These are phyloP conservation scores for Phainopepla nitens DNA, from an alignment of 2,113 vertebrate genomes.

Conservation along the genomic window DNA sequence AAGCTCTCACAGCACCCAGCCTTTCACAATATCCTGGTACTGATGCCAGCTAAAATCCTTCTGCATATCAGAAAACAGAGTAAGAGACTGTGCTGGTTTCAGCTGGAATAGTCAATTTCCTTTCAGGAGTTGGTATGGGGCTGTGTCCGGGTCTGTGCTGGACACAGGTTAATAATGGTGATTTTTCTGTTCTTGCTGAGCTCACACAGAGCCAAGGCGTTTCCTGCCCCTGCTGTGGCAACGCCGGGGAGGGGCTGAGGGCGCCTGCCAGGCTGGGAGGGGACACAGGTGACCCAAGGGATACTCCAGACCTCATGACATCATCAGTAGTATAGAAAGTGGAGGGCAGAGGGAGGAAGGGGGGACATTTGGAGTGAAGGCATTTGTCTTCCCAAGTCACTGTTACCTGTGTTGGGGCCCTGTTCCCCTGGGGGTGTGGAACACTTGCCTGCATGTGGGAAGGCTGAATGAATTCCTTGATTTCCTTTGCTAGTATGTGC, in stretches of 20 bases:
- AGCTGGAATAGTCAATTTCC: neutral
- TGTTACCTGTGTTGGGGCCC: no score
- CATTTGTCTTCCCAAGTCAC: neutral
- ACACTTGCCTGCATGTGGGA: neutral
- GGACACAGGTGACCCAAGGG: neutral
- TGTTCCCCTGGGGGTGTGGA: neutral
- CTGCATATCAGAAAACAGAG: neutral
- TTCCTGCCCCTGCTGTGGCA: neutral
- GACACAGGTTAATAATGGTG: accelerated
- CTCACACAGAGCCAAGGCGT: neutral
- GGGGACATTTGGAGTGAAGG: neutral
- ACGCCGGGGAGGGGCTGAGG: neutral
- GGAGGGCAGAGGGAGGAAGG: neutral
- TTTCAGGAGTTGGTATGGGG: neutral
- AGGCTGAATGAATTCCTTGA: neutral
- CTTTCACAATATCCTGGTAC: neutral
- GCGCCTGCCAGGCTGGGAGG: neutral
- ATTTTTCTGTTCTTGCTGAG: neutral
- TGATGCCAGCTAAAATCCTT: neutral
- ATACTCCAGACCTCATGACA: neutral
- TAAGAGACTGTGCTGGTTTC: neutral
- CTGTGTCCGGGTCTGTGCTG: neutral
- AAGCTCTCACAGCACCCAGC: neutral
- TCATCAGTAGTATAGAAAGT: neutral
- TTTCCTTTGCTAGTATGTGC: neutral